phyloP scores from a whole-genome alignment of 2,113 vertebrate species.

The Upupa epops region DNA sequence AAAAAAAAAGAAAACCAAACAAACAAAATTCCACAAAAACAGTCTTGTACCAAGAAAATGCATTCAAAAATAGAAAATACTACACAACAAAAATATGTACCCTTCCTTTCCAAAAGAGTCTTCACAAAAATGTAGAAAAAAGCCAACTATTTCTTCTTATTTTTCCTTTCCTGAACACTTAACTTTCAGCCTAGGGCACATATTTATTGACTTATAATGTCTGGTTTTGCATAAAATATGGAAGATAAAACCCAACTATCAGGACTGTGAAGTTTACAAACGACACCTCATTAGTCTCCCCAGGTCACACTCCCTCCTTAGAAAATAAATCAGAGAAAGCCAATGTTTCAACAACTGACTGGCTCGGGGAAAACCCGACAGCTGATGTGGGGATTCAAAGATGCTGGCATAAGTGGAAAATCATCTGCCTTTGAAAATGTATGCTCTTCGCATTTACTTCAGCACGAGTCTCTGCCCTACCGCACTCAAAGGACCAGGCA shows the following conservation, averaged over 20 bases:
- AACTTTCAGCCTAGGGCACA: slow-evolving; percentile 83
- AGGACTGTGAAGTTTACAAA: slow-evolving; percentile 79
- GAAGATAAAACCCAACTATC: slow-evolving; percentile 81
- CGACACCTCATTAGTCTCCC: slow-evolving; percentile 62
- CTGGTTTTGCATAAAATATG: slow-evolving; percentile 85
- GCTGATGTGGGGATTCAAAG: slow-evolving; percentile 33
- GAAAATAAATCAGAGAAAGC: slow-evolving; percentile 75
- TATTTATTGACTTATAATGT: slow-evolving; percentile 81
- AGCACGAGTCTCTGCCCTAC: background rate
- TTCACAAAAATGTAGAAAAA: slow-evolving; percentile 86
- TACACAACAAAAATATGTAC: slow-evolving; percentile 89
- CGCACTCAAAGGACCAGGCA: slow-evolving; percentile 5
- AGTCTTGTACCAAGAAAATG: slow-evolving; percentile 88
- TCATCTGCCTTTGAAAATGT: slow-evolving; percentile 67
- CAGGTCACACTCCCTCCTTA: slow-evolving; percentile 66
- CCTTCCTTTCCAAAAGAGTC: slow-evolving; percentile 86
- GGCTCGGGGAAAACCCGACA: slow-evolving; percentile 52
- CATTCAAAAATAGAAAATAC: slow-evolving; percentile 90
- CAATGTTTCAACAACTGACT: slow-evolving; percentile 66
- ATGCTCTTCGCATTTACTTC: background rate
- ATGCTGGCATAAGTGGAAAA: slow-evolving; percentile 58
- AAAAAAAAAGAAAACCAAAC: slow-evolving; percentile 43
- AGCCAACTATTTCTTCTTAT: slow-evolving; percentile 74
- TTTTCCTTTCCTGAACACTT: slow-evolving; percentile 81
- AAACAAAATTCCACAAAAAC: slow-evolving; percentile 80